Conservation (phyloP, 2,113 vertebrate genomes). For the Cyanistes caeruleus region DNA sequence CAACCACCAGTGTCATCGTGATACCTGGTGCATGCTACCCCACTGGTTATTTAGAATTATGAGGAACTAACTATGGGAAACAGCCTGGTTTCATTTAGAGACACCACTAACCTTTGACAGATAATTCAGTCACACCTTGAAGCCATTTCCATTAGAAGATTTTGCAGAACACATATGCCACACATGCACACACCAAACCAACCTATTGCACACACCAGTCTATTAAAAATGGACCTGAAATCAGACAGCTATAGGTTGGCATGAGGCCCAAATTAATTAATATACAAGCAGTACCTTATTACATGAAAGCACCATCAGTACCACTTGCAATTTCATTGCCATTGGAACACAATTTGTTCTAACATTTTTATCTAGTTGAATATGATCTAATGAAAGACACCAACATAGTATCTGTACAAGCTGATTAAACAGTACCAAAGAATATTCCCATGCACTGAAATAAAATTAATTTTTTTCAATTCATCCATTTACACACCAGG, state of each 20-base stretch:
- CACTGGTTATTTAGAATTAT: background rate
- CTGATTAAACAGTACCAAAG: background rate
- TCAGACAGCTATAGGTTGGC: background rate
- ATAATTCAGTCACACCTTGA: background rate
- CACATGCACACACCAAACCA: background rate
- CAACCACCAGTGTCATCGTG: too few species aligned
- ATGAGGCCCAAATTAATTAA: background rate
- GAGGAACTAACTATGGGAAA: background rate
- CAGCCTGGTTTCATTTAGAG: background rate
- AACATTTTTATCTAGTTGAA: background rate
- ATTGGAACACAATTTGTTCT: background rate
- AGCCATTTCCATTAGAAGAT: background rate
- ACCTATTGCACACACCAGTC: background rate
- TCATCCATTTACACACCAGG: background rate
- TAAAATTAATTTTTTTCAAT: background rate
- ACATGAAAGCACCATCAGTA: background rate
- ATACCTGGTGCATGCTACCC: background rate
- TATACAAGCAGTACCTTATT: background rate
- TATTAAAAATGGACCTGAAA: background rate
- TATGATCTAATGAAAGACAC: background rate
- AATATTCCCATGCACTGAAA: background rate
- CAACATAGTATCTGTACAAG: background rate
- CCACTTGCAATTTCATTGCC: background rate
- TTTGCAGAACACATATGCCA: background rate
- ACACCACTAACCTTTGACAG: background rate